Evolutionary conservation across 1,140 invertebrate genomes (phyloP), one percentile per base, ranked within the genome.

Genomic region (Drosophila kepulauana): DNA sequence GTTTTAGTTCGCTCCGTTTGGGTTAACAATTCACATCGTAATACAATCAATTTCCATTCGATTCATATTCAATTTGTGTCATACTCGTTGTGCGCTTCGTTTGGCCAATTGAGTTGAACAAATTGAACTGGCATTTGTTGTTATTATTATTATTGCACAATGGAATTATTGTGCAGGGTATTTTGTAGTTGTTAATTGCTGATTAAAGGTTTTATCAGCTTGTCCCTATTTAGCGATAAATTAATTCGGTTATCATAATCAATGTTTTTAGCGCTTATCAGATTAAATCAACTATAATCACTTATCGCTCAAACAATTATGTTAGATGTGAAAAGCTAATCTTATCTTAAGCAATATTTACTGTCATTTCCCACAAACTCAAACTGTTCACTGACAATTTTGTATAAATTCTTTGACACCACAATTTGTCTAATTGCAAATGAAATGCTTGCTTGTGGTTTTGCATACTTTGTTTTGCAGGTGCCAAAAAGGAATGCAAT

Each of bases 51-150:
- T 74, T 82, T 48, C 54, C 25, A 76, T 81, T 52, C 45, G 25
- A 76, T 71, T 75, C 68, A 75, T 81, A 80, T 74, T 43, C 64
- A 74, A 74, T 82, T 81, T 74, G 68, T 64, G 67, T 54, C 30
- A 6, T 11, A 28, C 48, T 49, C 16, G 16, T 54, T 33, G 10
- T 35, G 11, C 28, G 30, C 33, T 28, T 28, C 20, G 43, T 51
- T 52, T 52, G 11, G 11, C 25, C 49, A 30, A 30, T 52, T 52
- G 25, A 1, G 10, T 52, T 30, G 1, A 52, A 20, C 28, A 11
- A 5, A 49, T 28, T n/a, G 15, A 48, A 10, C 2, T 48, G 7
- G 15, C n/a, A 13, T 46, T 46, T 15, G 13, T 5, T 46, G 6
- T 2, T 6, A 4, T 49, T 25, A 5, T 49, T 20, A 8, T 38